A percentile compares a stretch with the other conserved stretches of the same genome.
Evolutionary conservation across 1,140 invertebrate species (phyloP).

Genomic region (Amphibalanus amphitrite): DNA sequence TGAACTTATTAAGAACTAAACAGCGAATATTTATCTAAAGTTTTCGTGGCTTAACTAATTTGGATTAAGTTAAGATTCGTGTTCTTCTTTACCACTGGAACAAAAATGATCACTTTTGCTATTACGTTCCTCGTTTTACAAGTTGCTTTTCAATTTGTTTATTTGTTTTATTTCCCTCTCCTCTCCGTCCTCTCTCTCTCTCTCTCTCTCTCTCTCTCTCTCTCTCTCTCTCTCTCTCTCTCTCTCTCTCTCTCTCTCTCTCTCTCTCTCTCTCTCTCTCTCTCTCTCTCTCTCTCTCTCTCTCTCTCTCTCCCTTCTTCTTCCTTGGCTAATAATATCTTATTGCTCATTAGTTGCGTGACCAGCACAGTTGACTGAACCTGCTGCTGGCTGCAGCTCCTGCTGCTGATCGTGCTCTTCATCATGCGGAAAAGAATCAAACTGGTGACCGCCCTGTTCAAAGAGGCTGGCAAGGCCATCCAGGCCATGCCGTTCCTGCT

Average conservation of each 20-base stretch:
- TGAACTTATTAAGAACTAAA: too few species aligned
- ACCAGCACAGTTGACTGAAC: background rate
- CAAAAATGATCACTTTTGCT: too few species aligned
- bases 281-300: constrained; percentile 4
- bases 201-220: constrained; percentile 9
- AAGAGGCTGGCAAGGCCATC: constrained; percentile 55
- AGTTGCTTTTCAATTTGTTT: background rate
- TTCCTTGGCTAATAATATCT: background rate
- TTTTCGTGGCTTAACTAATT: too few species aligned
- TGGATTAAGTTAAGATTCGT: too few species aligned
- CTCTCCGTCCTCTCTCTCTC: constrained; percentile 8
- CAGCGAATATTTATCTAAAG: too few species aligned
- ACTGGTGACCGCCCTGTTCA: constrained; percentile 49
- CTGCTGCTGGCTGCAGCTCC: constrained; percentile 25
- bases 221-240: constrained; percentile 6
- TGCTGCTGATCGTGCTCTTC: constrained; percentile 45
- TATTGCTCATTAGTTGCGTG: background rate
- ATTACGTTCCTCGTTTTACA: background rate
- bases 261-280: constrained; percentile 8
- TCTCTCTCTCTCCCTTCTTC: constrained; percentile 6
- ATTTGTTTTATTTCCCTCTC: constrained; percentile 4
- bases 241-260: constrained; percentile 8
- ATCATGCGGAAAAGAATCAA: constrained; percentile 51
- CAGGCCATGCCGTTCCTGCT: constrained; percentile 48
- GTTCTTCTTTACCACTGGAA: too few species aligned